A percentile compares a stretch with the other conserved stretches of the same genome.
Evolutionary conservation across 2,113 vertebrate species (phyloP).

Genomic region (Boulengeromyrus knoepffleri): DNA sequence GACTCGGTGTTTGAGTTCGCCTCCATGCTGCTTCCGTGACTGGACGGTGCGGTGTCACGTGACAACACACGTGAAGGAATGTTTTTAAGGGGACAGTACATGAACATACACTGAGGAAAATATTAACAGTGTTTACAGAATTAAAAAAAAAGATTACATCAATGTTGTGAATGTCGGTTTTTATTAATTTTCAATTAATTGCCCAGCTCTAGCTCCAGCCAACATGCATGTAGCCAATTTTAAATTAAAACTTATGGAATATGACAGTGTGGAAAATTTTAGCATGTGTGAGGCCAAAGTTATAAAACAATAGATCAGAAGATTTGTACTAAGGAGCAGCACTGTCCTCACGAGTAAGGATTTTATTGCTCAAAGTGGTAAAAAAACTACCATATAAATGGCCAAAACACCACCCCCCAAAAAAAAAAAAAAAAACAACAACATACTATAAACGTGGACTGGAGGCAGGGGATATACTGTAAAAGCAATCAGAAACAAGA

Average conservation of each 20-base stretch:
- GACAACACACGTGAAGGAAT: too few relatives aligned
- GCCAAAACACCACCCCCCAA: not conserved
- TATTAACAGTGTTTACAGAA: too few relatives aligned
- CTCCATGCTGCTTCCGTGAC: too few relatives aligned
- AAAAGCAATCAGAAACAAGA: not conserved
- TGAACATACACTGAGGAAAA: too few relatives aligned
- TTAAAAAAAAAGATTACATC: too few relatives aligned
- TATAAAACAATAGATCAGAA: not conserved
- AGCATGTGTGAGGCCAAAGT: not conserved
- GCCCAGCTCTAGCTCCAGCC: not conserved
- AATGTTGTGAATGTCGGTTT: too few relatives aligned
- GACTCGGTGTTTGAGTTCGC: too few relatives aligned
- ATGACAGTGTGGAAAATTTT: not conserved
- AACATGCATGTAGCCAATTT: not conserved
- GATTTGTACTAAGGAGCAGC: not conserved
- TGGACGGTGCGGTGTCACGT: too few relatives aligned
- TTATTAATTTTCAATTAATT: too few relatives aligned
- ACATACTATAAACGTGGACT: not conserved
- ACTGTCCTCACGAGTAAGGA: not conserved
- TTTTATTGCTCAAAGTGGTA: not conserved
- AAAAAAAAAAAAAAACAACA: not conserved
- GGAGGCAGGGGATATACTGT: not conserved
- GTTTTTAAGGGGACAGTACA: too few relatives aligned
- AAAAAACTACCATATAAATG: not conserved
- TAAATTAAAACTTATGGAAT: not conserved